Percentiles rank a stretch among this genome's conserved stretches.
Conservation (phyloP, 2,113 vertebrate genomes). For the Lepisosteus osseus region DNA sequence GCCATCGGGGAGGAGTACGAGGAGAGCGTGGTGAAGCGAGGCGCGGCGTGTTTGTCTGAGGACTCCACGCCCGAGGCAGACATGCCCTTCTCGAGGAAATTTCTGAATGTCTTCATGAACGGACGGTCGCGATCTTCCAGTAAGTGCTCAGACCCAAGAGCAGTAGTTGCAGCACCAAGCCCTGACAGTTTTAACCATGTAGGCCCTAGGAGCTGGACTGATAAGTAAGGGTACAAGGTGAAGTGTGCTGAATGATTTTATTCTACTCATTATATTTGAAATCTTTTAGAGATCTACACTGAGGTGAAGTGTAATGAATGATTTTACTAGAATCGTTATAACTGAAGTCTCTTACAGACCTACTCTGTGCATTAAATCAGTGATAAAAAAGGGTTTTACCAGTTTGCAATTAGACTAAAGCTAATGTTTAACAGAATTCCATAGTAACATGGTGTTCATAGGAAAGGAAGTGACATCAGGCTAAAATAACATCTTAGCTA, state of each 20-base stretch:
- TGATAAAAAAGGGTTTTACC: not conserved
- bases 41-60: constrained; percentile 81
- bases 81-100: constrained; percentile 93
- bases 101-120: constrained; percentile 96
- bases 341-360: too few species aligned
- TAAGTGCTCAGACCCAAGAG: constrained; percentile 63
- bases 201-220: too few species aligned
- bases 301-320: too few species aligned
- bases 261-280: too few species aligned
- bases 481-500: not conserved
- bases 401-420: not conserved
- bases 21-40: constrained; percentile 76
- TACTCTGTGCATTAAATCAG: too few species aligned
- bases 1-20: constrained; percentile 89
- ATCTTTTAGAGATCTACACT: too few species aligned
- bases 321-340: too few species aligned
- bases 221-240: too few species aligned
- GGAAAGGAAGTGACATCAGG: not conserved
- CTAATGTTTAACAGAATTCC: constrained; percentile 12
- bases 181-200: not conserved
- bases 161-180: not conserved
- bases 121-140: constrained; percentile 90
- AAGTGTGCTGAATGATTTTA: too few species aligned
- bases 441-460: not conserved
- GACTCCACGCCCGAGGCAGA: constrained; percentile 85